Base-by-base conservation (phyloP, 1,140 invertebrate genomes). In the Trichonephila clavata region DNA sequence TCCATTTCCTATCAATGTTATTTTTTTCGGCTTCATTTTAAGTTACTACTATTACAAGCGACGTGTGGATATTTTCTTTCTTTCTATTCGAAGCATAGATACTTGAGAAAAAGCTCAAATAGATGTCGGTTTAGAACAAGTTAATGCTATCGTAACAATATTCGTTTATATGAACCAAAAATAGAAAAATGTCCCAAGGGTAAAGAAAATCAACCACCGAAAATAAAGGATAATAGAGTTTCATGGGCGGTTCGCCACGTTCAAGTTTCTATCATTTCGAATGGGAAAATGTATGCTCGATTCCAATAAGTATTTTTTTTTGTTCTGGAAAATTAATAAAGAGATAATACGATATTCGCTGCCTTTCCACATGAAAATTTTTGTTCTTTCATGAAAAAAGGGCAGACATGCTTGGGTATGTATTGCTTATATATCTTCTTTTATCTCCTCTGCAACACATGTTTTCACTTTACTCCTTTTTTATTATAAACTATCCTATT, bases 1-100 rank as follows among this genome's bases (percentile, higher is more conserved):
- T 84, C 90, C 90, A 84, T 91, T 91, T 91, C 77, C 90, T 91
- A 91, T 91, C 90, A 91, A 84, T 90, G 88, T 90, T 80, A 80
- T 91, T 91, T 91, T 91, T 91, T 91, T 71, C 68, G n/a, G 80
- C 50, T 84, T 91, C 80, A 84, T 91, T 91, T 91, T 91, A 80
- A 80, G 77, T 84, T 83, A 63, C 80, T 65, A 84, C 90, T 84
- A 83, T 91, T 91, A 91, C 80, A 71, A 39, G 80, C n/a, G 39
- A 27, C 68, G 50, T 39, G 71, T 32, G 32, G 24, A 24, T 91
- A 90, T 61, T 90, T 89, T 80, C 89, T 90, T 80, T 90, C 24
- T 27, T 68, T 89, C 16, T 71, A 24, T 14, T 57, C 10, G 61
- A 59, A 21, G 18, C n/a, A 81, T 7, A 32, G 90, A 84, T 84